These are phyloP conservation scores for Coelopa frigida DNA, from an alignment of 1,140 invertebrate genomes.

Conservation along the genomic window DNA sequence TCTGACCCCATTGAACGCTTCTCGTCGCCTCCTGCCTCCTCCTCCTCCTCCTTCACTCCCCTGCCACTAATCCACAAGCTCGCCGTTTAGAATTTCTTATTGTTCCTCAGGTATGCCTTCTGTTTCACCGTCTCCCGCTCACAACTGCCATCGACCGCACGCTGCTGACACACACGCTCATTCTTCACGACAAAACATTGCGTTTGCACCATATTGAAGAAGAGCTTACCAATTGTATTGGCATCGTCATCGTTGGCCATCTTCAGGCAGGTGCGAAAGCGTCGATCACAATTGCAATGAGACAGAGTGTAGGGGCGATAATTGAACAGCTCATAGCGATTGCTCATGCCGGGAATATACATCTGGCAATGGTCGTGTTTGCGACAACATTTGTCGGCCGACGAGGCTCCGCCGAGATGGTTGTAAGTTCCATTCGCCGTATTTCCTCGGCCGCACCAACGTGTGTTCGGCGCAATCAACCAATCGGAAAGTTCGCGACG, in stretches of 20 bases:
- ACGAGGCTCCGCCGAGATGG: conserved; percentile 60
- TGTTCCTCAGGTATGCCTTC: conserved; percentile 68
- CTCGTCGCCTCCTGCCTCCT: background rate
- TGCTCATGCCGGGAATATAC: conserved; percentile 62
- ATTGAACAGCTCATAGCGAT: conserved; percentile 69
- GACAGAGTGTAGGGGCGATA: conserved; percentile 74
- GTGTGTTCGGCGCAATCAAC: conserved; percentile 66
- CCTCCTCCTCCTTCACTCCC: background rate
- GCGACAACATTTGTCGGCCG: conserved; percentile 72
- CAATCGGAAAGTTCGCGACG: conserved; percentile 49
- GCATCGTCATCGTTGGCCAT: conserved; percentile 73
- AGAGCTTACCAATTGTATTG: conserved; percentile 85
- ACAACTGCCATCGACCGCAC: conserved; percentile 80
- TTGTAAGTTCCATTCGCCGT: conserved; percentile 56
- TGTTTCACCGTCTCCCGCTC: conserved; percentile 59
- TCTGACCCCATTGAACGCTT: too few relatives aligned
- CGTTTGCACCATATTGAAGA: conserved; percentile 88
- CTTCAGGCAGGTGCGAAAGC: conserved; percentile 86
- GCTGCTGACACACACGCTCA: conserved; percentile 64
- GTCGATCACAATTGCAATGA: conserved; percentile 76
- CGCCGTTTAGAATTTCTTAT: conserved; percentile 54
- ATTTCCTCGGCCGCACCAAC: conserved; percentile 77
- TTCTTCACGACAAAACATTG: conserved; percentile 84
- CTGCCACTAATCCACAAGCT: conserved; percentile 8
- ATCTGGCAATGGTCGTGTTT: conserved; percentile 66